Base-by-base conservation (phyloP, 2,888 invertebrate genomes). In the Ectemnius lituratus region DNA sequence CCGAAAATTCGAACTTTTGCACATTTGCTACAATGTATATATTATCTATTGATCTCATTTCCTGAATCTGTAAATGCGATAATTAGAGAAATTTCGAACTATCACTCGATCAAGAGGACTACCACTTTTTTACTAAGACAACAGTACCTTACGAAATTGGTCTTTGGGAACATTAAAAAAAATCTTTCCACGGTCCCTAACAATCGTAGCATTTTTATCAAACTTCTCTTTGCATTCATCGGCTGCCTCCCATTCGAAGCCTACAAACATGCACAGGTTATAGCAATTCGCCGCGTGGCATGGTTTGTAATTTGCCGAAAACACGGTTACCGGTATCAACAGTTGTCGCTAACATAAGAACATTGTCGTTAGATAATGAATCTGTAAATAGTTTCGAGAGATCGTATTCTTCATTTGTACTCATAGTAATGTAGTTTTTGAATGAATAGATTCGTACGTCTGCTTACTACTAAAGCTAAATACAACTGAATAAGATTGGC, bases 1-100 rank as follows among this genome's bases (percentile, higher is more conserved):
- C 60, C 18, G 37, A 65, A 60, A 86, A 87, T 1, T 64, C 4
- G 27, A 86, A 79, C 46, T 70, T 78, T 58, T 75, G 80, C 0
- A 85, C 74, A 58, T 85, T 84, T 18, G 81, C 84, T 37, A 88
- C 70, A 64, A 88, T 80, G 56, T 83, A 85, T 78, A 88, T 67
- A 61, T 88, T 87, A 62, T 88, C 88, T 69, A 88, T 83, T 0
- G 88, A 88, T 74, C 88, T 79, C 82, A 88, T 85, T 45, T 85
- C 76, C 72, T 81, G 80, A 23, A 88, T 80, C 88, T 88, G 59
- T 23, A 78, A 70, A 37, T 37, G 8, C 11, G 37, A 11, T 37
- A 37, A 37, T 37, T 8, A 37, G 11, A 37, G 37, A 37, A 1
- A 23, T 23, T 23, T 2, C 37, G 8, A 37, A 37, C 11, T 37